Base-by-base conservation (phyloP, 2,888 invertebrate species). In the Dorcus parallelipipedus region DNA sequence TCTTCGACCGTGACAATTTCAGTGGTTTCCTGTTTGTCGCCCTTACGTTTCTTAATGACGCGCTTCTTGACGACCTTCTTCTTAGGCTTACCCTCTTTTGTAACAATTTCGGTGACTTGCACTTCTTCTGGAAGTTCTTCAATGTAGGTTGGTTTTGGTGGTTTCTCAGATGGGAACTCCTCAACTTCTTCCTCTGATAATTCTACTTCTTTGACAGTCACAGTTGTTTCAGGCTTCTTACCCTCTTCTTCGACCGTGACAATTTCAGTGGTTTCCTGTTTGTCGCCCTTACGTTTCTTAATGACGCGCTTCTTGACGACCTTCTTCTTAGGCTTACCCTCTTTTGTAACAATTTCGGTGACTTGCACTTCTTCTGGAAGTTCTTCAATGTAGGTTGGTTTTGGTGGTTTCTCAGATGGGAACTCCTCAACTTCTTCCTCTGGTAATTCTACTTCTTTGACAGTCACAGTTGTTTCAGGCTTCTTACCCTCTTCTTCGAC, bases 1-100 rank as follows among this genome's bases (percentile, higher is more conserved):
- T 78, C 73, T 67, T 77, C 76, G 42, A 79, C 71, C 10, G 80
- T 80, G 52, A 76, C 70, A 50, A 82, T 80, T 74, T 80, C 77
- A 0, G 79, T 81, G 4, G 76, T 65, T 64, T 79, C 79, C 42
- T 78, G 72, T 65, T 73, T 77, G 45, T 72, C 67, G 51, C 75
- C 79, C 61, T 65, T 78, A 1, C 74, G 76, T 65, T 79, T 81
- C 56, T 73, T 79, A 41, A 80, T 74, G 1, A 76, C 69, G 33
- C 79, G 73, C 52, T 76, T 80, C 52, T 77, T 79, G 9, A 75
- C 72, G 33, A 74, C 73, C 50, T 65, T 68, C 59, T 66, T 69
- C 57, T 66, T 71, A 41, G 70, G 65, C 49, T 63, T 62, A 8
- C 73, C 72, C 50, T 67, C 64, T 58, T 66, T 58, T 8, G 67